Conservation (phyloP, 37 sponge, comb jelly and placozoan species). For the Bolinopsis microptera region DNA sequence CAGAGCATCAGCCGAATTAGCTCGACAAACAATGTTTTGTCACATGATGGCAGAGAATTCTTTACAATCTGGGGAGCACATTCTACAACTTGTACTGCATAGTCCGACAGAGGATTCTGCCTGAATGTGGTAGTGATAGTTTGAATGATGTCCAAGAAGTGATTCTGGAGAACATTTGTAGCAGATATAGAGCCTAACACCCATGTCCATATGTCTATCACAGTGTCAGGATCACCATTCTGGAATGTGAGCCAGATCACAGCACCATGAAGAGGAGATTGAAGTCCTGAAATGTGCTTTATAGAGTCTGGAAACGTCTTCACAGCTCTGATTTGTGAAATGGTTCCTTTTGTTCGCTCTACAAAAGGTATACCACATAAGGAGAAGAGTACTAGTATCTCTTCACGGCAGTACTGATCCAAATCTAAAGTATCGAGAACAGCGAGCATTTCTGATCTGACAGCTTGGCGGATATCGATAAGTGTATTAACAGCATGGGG, state of each 20-base stretch:
- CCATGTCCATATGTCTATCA: background rate
- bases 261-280: conserved; percentile 39
- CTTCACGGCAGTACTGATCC: background rate
- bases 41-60: conserved; percentile 2
- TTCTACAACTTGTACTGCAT: background rate
- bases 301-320: background rate
- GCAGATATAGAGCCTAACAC: conserved; percentile 24
- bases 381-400: background rate
- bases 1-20: background rate
- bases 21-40: background rate
- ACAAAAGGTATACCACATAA: conserved; percentile 7
- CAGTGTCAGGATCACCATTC: background rate
- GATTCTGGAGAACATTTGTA: background rate
- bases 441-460: background rate
- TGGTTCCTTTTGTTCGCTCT: background rate
- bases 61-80: conserved; percentile 12
- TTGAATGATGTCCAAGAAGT: background rate
- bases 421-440: background rate
- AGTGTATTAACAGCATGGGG: background rate
- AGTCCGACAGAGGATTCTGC: background rate
- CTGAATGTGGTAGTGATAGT: background rate
- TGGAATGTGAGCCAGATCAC: background rate
- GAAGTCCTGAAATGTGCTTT: conserved; percentile 12
- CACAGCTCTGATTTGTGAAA: background rate
- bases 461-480: background rate